Evolutionary conservation across 2,797 vertebrate species (phyloP), one percentile per base, ranked within the genome.

Genomic region (Harpagifer antarcticus): DNA sequence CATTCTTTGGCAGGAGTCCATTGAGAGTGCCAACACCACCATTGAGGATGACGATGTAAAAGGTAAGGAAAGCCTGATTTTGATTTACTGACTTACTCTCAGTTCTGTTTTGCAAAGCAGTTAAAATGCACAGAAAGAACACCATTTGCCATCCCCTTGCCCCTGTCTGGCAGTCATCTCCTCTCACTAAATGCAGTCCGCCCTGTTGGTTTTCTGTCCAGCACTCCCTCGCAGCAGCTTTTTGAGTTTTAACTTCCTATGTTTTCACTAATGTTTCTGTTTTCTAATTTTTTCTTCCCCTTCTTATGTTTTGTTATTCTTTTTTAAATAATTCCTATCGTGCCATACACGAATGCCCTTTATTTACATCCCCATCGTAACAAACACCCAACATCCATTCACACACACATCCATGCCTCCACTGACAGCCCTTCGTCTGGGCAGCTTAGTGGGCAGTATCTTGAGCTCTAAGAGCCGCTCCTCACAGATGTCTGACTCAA

Each of bases 1-100:
- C 12, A 3, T 86, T 78, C 17, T 60, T 40, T 62, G 5, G 31
- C 89, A 99, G 98, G 97, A 99, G 87, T 99, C 98, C 3, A 95
- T 97, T 0, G 98, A 99, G 90, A 99, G 98, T 88, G 95, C 96
- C 91, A 98, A 98, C 90, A 98, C 98, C 72, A 99, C 98, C 85
- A 99, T 98, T 57, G 98, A 99, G 89, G 98, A 99, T 0, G 98
- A 99, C 80, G 98, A 99, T 83, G 95, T 96, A 4, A 99, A 98
- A 97, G 98, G 98, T 98, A 94, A 52, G 83, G 14, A 59, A 56
- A 37, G 19, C n/a, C 43, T 9, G 45, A 27, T 37, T 27, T 31
- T 67, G 13, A 42, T 49, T 37, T 17, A 59, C 43, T 31, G 43
- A 40, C 42, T 55, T 17, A 44, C 12, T 74, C 17, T 60, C 56